Percentiles rank a stretch among this genome's conserved stretches.
Conservation (phyloP, 2,113 vertebrate genomes). For the Prietella phreatophila region DNA sequence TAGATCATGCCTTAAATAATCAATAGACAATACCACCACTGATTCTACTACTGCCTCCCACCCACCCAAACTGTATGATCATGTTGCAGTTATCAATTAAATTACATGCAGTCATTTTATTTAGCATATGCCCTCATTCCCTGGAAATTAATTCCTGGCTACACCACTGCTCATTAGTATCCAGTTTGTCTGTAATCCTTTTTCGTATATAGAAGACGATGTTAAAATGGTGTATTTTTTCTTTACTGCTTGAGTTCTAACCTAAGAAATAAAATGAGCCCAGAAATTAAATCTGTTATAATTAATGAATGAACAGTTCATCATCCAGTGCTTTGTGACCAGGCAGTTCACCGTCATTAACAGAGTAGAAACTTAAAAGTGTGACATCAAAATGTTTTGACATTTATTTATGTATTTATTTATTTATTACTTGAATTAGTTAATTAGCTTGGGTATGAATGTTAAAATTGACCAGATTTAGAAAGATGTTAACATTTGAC, state of each 20-base stretch:
- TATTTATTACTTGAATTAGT: not conserved
- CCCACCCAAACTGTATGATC: not conserved
- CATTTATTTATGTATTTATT: no score
- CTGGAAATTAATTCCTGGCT: not conserved
- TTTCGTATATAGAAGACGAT: not conserved
- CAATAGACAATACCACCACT: not conserved
- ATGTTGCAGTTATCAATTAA: not conserved
- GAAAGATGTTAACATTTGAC: not conserved
- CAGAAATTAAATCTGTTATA: not conserved
- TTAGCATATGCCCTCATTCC: not conserved
- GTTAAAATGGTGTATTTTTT: not conserved
- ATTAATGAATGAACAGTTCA: not conserved
- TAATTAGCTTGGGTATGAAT: not conserved
- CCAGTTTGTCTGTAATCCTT: not conserved
- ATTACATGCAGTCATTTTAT: not conserved
- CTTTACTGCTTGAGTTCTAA: not conserved
- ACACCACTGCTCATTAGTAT: not conserved
- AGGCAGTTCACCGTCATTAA: not conserved
- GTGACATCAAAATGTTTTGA: not conserved
- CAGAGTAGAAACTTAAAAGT: not conserved
- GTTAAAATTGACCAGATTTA: constrained; percentile 6
- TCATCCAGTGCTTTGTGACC: not conserved
- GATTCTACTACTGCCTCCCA: not conserved
- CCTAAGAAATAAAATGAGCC: not conserved
- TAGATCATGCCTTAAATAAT: not conserved